phyloP scores from a whole-genome alignment of 1,140 invertebrate species.

The Lethrus apterus region DNA sequence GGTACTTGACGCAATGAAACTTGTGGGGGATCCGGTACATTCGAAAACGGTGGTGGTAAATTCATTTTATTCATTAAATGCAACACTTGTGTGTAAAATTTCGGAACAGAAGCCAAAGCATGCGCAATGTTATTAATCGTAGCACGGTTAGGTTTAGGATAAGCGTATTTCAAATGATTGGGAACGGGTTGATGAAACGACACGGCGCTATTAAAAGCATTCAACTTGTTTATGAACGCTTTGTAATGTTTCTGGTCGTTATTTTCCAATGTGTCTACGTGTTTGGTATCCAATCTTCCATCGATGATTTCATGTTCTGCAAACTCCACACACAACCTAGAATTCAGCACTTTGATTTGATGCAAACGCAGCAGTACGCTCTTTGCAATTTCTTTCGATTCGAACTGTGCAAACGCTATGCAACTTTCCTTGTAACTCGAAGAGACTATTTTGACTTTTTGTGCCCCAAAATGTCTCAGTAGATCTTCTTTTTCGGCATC shows the following conservation, averaged over 20 bases:
- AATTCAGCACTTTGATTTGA: slow-evolving; percentile 54
- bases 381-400: slow-evolving; percentile 46
- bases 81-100: slow-evolving; percentile 80
- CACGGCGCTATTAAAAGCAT: slow-evolving; percentile 58
- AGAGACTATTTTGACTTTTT: slow-evolving; percentile 37
- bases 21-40: slow-evolving; percentile 36
- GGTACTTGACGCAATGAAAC: slow-evolving; percentile 13
- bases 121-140: slow-evolving; percentile 74
- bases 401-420: slow-evolving; percentile 48
- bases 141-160: slow-evolving; percentile 64
- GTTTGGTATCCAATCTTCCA: slow-evolving; percentile 27
- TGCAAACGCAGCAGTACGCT: slow-evolving; percentile 54
- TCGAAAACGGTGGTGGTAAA: slow-evolving; percentile 75
- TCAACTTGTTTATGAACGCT: slow-evolving; percentile 59
- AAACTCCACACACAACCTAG: slow-evolving; percentile 55
- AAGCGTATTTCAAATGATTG: slow-evolving; percentile 63
- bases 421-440: slow-evolving; percentile 32
- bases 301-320: slow-evolving; percentile 41
- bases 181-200: slow-evolving; percentile 66
- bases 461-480: slow-evolving; percentile 36
- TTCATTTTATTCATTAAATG: slow-evolving; percentile 97
- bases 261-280: slow-evolving; percentile 27
- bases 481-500: slow-evolving; percentile 39
- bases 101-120: slow-evolving; percentile 62
- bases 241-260: slow-evolving; percentile 46